A percentile compares a stretch with the other conserved stretches of the same genome.
phyloP scores from a whole-genome alignment of 2,797 vertebrate species.

The Rhynchonycteris naso region DNA sequence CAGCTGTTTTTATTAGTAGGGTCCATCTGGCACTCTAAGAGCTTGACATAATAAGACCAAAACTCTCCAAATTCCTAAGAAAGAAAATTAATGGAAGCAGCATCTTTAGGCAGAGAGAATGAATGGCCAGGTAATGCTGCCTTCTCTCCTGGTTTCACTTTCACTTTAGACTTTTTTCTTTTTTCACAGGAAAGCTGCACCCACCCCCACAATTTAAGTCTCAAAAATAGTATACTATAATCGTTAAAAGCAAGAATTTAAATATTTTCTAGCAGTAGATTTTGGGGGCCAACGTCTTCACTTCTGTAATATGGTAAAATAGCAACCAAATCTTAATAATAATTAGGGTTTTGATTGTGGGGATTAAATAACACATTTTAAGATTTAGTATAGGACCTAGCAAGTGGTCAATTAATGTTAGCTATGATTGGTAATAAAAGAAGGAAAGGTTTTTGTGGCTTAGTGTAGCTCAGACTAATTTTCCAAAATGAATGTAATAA shows the following conservation, averaged over 20 bases:
- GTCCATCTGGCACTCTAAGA: neutral
- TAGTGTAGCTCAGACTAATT: slow-evolving; percentile 3
- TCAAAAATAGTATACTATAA: neutral
- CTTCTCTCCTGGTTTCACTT: neutral
- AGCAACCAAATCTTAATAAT: neutral
- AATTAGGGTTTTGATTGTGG: neutral
- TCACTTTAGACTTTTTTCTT: neutral
- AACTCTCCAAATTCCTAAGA: neutral
- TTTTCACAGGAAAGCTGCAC: neutral
- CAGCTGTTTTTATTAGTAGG: neutral
- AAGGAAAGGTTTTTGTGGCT: neutral
- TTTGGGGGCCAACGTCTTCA: neutral
- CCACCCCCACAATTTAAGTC: neutral
- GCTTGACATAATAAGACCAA: neutral
- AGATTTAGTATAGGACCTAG: neutral
- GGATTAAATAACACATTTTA: neutral
- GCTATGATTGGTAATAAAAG: slow-evolving; percentile 1
- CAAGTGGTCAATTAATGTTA: slow-evolving; percentile 4
- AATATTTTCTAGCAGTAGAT: slow-evolving; percentile 39
- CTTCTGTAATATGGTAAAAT: slow-evolving; percentile 19
- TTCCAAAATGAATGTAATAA: slow-evolving; percentile 37
- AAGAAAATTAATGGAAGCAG: neutral
- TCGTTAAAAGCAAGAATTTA: slow-evolving; percentile 11
- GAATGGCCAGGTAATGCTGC: neutral
- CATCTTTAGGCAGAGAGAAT: neutral